These are phyloP conservation scores for Melitaea athalia DNA, from an alignment of 2,888 invertebrate species.

Conservation along the genomic window DNA sequence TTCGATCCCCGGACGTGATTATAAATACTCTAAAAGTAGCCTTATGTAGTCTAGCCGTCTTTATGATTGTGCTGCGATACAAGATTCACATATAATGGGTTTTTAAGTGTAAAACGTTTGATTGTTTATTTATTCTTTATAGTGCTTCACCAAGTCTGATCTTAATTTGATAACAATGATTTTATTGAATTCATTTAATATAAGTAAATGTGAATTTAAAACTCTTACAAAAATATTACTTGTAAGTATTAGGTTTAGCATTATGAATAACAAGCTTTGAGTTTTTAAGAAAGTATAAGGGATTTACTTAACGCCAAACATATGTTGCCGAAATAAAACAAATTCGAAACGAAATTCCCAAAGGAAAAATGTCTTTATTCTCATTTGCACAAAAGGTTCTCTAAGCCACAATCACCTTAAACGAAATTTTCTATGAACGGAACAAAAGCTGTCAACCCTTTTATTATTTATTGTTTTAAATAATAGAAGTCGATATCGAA, in stretches of 20 bases:
- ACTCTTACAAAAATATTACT: no score
- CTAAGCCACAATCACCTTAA: neutral
- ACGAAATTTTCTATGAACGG: neutral
- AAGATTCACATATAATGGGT: no score
- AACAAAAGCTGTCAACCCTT: neutral
- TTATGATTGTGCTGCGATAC: no score
- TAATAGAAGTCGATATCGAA: neutral
- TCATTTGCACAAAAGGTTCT: neutral
- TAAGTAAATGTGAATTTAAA: no score
- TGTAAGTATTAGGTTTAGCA: neutral
- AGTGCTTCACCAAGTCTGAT: no score
- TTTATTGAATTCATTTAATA: no score
- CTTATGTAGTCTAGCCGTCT: no score
- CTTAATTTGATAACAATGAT: no score
- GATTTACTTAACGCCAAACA: constrained; percentile 1
- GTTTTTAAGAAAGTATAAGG: neutral
- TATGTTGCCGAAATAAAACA: neutral
- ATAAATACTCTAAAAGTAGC: no score
- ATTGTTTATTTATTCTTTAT: no score
- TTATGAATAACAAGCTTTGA: neutral
- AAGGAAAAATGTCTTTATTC: neutral
- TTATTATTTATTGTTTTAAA: neutral
- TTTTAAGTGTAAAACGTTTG: no score
- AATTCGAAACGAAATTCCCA: neutral
- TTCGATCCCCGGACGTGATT: no score